Percentiles rank a stretch among this genome's conserved stretches.
phyloP scores from a whole-genome alignment of 2,797 vertebrate genomes.

The Silurus aristotelis region DNA sequence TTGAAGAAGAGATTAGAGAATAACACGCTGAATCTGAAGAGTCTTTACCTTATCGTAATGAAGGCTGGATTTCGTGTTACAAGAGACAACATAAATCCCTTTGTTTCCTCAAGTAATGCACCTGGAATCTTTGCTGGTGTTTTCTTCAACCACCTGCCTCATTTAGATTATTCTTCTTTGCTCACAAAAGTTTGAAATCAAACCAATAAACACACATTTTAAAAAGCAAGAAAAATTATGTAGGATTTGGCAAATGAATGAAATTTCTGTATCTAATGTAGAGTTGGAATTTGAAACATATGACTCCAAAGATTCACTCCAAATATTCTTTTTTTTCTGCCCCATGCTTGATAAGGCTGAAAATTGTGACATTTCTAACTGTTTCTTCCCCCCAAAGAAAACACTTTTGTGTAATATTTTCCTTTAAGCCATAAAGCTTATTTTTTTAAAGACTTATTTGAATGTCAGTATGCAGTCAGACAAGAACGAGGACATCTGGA shows the following conservation, averaged over 20 bases:
- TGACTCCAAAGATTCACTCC: background rate
- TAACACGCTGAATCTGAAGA: background rate
- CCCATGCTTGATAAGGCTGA: background rate
- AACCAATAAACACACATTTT: background rate
- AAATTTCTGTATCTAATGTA: background rate
- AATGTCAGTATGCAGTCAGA: constrained; percentile 2
- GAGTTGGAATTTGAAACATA: background rate
- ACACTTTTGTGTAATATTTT: background rate
- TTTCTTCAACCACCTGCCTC: background rate
- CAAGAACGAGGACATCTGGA: constrained; percentile 14
- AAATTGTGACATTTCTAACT: background rate
- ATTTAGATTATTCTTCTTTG: background rate
- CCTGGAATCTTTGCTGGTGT: background rate
- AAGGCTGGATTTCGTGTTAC: background rate
- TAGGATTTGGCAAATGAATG: background rate
- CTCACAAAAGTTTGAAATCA: background rate
- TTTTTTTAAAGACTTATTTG: constrained; percentile 3
- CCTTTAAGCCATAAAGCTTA: background rate
- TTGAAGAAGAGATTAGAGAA: background rate
- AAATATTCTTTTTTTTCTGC: background rate
- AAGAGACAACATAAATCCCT: background rate
- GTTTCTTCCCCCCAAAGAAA: background rate
- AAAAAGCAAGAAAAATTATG: background rate
- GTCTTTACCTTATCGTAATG: background rate
- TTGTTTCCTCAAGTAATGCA: background rate